phyloP scores from a whole-genome alignment of 2,888 invertebrate genomes.

The Lobophora halterata region DNA sequence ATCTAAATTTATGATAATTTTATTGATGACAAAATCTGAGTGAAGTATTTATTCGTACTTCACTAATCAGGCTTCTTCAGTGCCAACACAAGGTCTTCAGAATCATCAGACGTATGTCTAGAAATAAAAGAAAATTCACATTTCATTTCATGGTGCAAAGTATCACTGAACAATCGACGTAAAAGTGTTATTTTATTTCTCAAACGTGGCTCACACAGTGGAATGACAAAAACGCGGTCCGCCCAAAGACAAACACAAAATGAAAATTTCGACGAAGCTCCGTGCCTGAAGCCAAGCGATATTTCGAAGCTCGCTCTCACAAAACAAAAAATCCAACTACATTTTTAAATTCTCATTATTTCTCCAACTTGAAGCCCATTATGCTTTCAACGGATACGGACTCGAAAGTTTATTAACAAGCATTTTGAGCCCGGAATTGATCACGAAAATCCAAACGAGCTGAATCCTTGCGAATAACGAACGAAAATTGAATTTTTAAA shows the following conservation, averaged over 20 bases:
- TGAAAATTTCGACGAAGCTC: constrained; percentile 2
- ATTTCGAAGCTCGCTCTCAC: constrained; percentile 28
- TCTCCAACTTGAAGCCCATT: constrained; percentile 38
- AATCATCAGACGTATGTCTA: too few relatives aligned
- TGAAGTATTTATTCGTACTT: too few relatives aligned
- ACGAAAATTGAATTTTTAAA: constrained; percentile 54
- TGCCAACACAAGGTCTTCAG: too few relatives aligned
- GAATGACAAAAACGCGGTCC: constrained; percentile 7
- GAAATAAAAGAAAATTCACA: too few relatives aligned
- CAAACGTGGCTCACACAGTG: neutral
- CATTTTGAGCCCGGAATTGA: constrained; percentile 43
- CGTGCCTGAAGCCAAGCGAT: constrained; percentile 16
- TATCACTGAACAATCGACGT: too few relatives aligned
- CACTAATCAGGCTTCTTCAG: too few relatives aligned
- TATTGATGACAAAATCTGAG: too few relatives aligned
- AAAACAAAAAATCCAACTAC: constrained; percentile 35
- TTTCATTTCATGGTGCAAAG: too few relatives aligned
- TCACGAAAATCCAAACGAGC: constrained; percentile 41
- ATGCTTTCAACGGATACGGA: constrained; percentile 32
- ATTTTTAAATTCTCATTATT: constrained; percentile 54
- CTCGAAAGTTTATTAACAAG: constrained; percentile 36
- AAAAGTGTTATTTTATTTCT: neutral
- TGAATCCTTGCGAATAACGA: constrained; percentile 35
- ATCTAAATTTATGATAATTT: too few relatives aligned
- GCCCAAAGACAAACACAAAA: constrained; percentile 14